Evolutionary conservation across 2,113 vertebrate genomes (phyloP).

Genomic region (Geococcyx californianus): DNA sequence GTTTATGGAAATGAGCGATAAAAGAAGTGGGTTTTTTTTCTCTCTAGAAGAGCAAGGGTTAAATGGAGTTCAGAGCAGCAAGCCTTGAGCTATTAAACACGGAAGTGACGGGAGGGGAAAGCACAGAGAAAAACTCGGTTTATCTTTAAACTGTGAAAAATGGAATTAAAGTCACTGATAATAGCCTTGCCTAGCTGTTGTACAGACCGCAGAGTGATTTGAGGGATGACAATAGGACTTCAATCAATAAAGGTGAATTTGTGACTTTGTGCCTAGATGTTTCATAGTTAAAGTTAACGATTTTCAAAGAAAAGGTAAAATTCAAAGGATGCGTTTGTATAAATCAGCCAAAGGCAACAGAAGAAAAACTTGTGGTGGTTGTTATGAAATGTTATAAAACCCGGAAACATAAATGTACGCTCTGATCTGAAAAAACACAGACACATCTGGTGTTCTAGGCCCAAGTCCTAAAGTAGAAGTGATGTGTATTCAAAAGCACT

Average conservation of each 20-base stretch:
- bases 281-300: neutral
- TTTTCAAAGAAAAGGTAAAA: neutral
- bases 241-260: neutral
- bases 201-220: neutral
- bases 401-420: neutral
- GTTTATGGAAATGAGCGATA: constrained; percentile 57
- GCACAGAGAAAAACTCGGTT: neutral
- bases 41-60: constrained; percentile 51
- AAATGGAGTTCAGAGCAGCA: constrained; percentile 40
- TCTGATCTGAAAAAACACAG: constrained; percentile 33
- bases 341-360: neutral
- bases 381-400: constrained; percentile 33
- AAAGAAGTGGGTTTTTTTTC: constrained; percentile 20
- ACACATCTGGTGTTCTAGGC: constrained; percentile 59
- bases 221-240: neutral
- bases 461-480: constrained; percentile 45
- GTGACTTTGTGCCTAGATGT: neutral
- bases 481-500: constrained; percentile 47
- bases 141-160: constrained; percentile 48
- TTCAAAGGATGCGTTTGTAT: neutral
- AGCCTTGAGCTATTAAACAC: constrained; percentile 27
- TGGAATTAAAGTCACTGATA: neutral
- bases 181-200: neutral
- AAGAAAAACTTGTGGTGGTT: neutral
- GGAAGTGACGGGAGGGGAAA: constrained; percentile 48